Percentiles rank a stretch among this genome's conserved stretches.
phyloP scores from a whole-genome alignment of 2,888 invertebrate genomes.

The Chouioia cunea region DNA sequence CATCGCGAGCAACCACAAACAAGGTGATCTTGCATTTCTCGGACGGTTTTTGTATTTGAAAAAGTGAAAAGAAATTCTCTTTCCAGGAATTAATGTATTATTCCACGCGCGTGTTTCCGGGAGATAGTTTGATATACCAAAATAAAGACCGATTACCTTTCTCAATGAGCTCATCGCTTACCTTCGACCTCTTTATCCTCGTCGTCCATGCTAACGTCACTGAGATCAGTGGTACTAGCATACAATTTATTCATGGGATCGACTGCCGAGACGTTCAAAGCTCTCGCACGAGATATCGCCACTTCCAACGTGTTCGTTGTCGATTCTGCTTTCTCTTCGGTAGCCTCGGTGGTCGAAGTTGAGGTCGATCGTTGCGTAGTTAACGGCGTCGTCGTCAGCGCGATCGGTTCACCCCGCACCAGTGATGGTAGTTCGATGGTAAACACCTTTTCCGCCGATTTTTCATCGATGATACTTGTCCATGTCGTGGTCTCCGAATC shows the following conservation, averaged over 20 bases:
- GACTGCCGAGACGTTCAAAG: conserved; percentile 61
- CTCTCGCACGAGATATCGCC: conserved; percentile 56
- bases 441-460: background rate
- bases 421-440: conserved; percentile 21
- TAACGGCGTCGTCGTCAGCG: background rate
- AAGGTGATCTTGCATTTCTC: no score
- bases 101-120: background rate
- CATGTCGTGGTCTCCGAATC: no score
- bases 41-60: background rate
- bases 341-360: conserved; percentile 31
- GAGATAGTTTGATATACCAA: no score
- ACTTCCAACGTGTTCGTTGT: conserved; percentile 43
- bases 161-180: conserved; percentile 34
- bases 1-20: no score
- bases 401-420: conserved; percentile 35
- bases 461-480: conserved; percentile 2
- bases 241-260: conserved; percentile 64
- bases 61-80: conserved; percentile 6
- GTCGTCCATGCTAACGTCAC: conserved; percentile 83
- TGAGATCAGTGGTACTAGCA: conserved; percentile 74
- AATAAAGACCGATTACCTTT: background rate
- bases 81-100: background rate
- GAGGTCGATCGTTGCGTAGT: conserved; percentile 24
- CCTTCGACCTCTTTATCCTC: conserved; percentile 70
- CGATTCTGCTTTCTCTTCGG: conserved; percentile 3